Base-by-base conservation (phyloP, 1,140 invertebrate species). In the Oreohelix idahoensis region DNA sequence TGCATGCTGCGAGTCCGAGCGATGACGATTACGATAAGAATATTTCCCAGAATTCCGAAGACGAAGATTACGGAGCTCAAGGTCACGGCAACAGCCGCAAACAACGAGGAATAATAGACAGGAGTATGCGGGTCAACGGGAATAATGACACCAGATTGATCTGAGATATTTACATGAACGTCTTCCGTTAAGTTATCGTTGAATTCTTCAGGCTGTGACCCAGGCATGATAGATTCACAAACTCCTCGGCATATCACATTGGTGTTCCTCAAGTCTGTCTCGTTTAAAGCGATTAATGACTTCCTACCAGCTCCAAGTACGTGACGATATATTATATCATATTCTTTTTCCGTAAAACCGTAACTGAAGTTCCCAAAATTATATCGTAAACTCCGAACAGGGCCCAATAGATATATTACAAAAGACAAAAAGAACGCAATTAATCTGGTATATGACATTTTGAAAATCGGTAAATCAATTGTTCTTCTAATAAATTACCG, bases 21-120 rank as follows among this genome's bases (percentile, higher is more conserved):
- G 66, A 93, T 89, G 45, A 92, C 90, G 66, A 92, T 94, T 88
- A 89, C 94, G 91, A 92, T 95, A 20, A 92, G 81, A 69, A 89
- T 84, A 81, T 92, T 92, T 23, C 92, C 91, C 13, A 90, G 75
- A 26, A 91, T 83, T 36, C 91, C 92, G 35, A 91, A 87, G 36
- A 87, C 75, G 85, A 91, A 91, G 71, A 91, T 87, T 42, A 90
- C 73, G 26, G 84, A 49, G 39, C 79, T 78, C 0, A 87, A 71
- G 17, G 78, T 75, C 10, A 82, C 84, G 29, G 87, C 87, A 26
- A 87, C 74, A 29, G 77, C 35, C 23, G 49, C 73, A 58, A 85
- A 88, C 42, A 83, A 79, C 0, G 73, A 0, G 36, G 86, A 83
- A 74, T 85, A 87, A 73, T 86, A 71, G 2, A 66, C 71, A 5